Base-by-base conservation (phyloP, 2,113 vertebrate genomes). In the Lycaon pictus region DNA sequence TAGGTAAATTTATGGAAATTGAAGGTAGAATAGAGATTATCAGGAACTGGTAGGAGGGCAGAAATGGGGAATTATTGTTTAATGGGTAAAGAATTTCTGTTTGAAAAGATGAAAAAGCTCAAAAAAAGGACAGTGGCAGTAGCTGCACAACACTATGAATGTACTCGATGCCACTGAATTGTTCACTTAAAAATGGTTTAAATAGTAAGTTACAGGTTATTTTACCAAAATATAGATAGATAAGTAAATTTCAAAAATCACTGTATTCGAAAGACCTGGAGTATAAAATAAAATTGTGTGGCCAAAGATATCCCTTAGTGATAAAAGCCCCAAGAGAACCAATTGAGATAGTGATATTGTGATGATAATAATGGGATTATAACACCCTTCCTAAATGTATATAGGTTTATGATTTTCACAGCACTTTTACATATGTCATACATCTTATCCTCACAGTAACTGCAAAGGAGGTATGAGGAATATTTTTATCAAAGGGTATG, bases 211-310 rank as follows among this genome's bases (percentile, higher is more conserved):
- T 5, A n/a, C 11, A 76, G 55, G 62, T 32, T 91, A 94, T 37
- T 82, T 87, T 82, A 43, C 63, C 56, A 69, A 17, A 86, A 65
- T 37, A 58, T 62, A 94, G 94, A 90, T n/a, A 69, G 71, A 89
- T 35, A 79, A 63, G 51, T 63, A 76, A 5, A 62, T 15, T 23
- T 90, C 69, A 55, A 0, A 63, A 62, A 79, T 84, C 60, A 63
- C 0, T 56, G 2, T 48, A 82, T 91, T 91, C 51, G 25, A 72
- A 69, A 90, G 48, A 86, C 6, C 22, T 80, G 27, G 17, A 13
- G 17, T 48, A 90, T n/a, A 80, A 89, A 86, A 90, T 90, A 56
- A 94, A 86, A 86, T 25, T 51, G 15, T 82, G 5, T 37, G 10
- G 32, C 53, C 6, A 88, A 20, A 76, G 20, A 88, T 81, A 72